Evolutionary conservation across 2,113 vertebrate species (phyloP), one percentile per base, ranked within the genome.

Genomic region (Barnardius zonarius): DNA sequence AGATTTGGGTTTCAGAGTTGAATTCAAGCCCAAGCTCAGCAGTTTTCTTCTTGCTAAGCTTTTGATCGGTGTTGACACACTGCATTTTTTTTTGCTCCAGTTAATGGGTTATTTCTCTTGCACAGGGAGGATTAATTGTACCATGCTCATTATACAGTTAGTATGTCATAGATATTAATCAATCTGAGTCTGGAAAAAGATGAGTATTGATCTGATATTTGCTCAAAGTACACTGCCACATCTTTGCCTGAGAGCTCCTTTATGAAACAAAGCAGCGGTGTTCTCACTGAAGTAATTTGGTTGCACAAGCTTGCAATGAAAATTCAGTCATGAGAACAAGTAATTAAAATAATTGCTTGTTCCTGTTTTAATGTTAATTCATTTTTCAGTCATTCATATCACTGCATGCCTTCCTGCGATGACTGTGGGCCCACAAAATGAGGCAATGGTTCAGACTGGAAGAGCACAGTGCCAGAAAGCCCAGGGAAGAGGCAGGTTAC

Each of bases 151-250:
- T 95, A 88, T 95, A 75, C 73, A 82, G 76, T 68, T 83, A 84
- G 82, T 64, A 22, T 95, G 83, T 88, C 69, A 79, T 90, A 52
- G 94, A 86, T 92, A 92, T 95, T 91, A 94, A 84, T 95, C 90
- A 93, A 10, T 76, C 76, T 76, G 75, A 93, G 69, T 66, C 61
- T 91, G 86, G 73, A 76, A 92, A 93, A 92, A 84, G 69, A 85
- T 87, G 62, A 92, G 80, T 95, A 96, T 96, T 93, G 95, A 95
- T 94, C 93, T 93, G 41, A 72, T 94, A 61, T 81, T 90, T 96
- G 35, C 70, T 80, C n/a, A 68, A 75, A 84, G 35, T 84, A 52
- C 57, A 20, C 39, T 80, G 73, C 22, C 88, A 66, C 46, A 49
- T 69, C 90, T 95, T 92, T 87, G 52, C 86, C 72, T 37, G 25